phyloP scores from a whole-genome alignment of 2,797 vertebrate genomes.

The Coccyzus lansbergi region DNA sequence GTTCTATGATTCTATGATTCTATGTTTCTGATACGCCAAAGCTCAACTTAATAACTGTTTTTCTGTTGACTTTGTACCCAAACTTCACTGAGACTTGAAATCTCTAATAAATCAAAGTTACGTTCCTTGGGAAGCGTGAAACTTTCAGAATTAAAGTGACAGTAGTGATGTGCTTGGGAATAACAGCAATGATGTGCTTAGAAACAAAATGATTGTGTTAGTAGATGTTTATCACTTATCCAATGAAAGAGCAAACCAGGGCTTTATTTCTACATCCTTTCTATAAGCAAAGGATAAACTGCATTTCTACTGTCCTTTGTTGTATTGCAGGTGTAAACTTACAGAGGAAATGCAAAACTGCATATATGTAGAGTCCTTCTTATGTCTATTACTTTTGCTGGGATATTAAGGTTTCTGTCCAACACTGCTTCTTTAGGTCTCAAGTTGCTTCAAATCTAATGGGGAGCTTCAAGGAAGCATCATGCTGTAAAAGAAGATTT shows the following conservation, averaged over 20 bases:
- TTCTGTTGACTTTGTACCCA: not conserved
- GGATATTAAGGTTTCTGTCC: not conserved
- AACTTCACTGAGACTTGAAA: not conserved
- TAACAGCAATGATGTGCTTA: not conserved
- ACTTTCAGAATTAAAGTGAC: not conserved
- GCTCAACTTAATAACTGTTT: not conserved
- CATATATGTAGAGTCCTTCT: not conserved
- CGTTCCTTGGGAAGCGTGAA: not conserved
- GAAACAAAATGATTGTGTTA: not conserved
- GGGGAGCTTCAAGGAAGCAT: not conserved
- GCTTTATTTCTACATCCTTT: not conserved
- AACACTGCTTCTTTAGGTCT: not conserved
- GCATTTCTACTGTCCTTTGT: not conserved
- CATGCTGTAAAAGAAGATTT: not conserved
- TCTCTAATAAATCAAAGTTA: not conserved
- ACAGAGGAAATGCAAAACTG: not conserved
- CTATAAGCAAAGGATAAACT: not conserved
- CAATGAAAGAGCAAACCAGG: not conserved
- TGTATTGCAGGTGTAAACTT: not conserved
- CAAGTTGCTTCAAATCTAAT: not conserved
- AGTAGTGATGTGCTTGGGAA: not conserved
- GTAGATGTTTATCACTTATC: not conserved
- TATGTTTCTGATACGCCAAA: not conserved
- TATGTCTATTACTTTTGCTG: not conserved
- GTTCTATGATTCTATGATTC: no score